phyloP scores from a whole-genome alignment of 2,888 invertebrate genomes.

The Cheiracanthium punctorium region DNA sequence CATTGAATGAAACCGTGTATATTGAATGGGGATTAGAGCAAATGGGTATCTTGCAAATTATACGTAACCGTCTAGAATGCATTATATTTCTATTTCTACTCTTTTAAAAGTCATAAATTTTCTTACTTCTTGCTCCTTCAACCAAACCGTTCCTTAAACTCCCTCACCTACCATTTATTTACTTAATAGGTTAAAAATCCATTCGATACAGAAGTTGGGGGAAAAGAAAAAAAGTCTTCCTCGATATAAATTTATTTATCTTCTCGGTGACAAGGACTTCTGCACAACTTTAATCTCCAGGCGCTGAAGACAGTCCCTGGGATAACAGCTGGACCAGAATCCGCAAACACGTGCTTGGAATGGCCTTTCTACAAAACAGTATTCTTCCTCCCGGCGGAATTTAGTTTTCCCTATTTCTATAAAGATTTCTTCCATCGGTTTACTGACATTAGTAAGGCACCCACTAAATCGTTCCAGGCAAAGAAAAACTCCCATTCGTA shows the following conservation, averaged over 20 bases:
- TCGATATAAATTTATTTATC: background rate
- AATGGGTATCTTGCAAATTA: no score
- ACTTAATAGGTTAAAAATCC: background rate
- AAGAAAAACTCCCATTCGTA: conserved; percentile 31
- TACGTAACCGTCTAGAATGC: no score
- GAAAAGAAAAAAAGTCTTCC: no score
- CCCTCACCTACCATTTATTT: background rate
- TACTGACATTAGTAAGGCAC: conserved; percentile 59
- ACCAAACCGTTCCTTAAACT: no score
- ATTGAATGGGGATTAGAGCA: no score
- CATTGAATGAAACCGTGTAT: no score
- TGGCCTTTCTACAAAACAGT: conserved; percentile 27
- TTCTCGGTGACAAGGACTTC: background rate
- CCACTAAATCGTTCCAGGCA: conserved; percentile 12
- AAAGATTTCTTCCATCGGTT: conserved; percentile 28
- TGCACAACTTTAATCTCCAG: background rate
- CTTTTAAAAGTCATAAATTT: no score
- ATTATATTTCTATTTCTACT: no score
- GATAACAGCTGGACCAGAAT: conserved; percentile 32
- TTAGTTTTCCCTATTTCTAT: conserved; percentile 12
- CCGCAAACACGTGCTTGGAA: conserved; percentile 41
- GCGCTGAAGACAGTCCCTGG: background rate
- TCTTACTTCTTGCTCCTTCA: no score
- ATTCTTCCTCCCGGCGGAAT: conserved; percentile 36
- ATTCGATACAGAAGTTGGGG: no score